Conservation (phyloP, 1,140 invertebrate species). For the Drosophila varians region DNA sequence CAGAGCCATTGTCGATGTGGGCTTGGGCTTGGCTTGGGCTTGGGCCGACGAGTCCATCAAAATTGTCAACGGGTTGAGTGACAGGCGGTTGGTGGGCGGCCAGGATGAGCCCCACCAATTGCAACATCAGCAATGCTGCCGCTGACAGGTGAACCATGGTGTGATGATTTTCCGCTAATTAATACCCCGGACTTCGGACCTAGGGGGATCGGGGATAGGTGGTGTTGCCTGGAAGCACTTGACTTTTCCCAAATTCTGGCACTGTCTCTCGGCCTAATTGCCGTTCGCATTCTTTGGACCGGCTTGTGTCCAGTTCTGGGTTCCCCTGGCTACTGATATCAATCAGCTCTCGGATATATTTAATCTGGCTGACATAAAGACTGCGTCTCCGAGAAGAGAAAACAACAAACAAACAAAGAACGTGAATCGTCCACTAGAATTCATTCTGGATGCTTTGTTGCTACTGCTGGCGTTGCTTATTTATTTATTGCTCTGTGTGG, state of each 20-base stretch:
- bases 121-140: conserved; percentile 18
- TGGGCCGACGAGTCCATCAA: conserved; percentile 14
- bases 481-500: conserved; percentile 75
- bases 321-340: conserved; percentile 50
- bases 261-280: conserved; percentile 10
- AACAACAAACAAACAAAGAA: conserved; percentile 49
- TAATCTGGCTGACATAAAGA: conserved; percentile 65
- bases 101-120: conserved; percentile 23
- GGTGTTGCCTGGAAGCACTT: conserved; percentile 3
- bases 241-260: background rate
- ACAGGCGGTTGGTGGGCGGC: conserved; percentile 8
- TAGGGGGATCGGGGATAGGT: background rate
- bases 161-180: conserved; percentile 44
- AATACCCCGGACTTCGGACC: conserved; percentile 26
- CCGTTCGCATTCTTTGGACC: conserved; percentile 9
- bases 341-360: conserved; percentile 29
- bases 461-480: conserved; percentile 57
- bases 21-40: conserved; percentile 5
- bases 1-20: conserved; percentile 25
- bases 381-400: conserved; percentile 16
- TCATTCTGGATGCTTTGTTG: conserved; percentile 34
- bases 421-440: conserved; percentile 11
- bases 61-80: conserved; percentile 42
- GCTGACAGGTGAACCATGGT: conserved; percentile 31
- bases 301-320: conserved; percentile 47